Evolutionary conservation across 2,888 invertebrate species (phyloP).

Genomic region (Lepidochrysops patricia): DNA sequence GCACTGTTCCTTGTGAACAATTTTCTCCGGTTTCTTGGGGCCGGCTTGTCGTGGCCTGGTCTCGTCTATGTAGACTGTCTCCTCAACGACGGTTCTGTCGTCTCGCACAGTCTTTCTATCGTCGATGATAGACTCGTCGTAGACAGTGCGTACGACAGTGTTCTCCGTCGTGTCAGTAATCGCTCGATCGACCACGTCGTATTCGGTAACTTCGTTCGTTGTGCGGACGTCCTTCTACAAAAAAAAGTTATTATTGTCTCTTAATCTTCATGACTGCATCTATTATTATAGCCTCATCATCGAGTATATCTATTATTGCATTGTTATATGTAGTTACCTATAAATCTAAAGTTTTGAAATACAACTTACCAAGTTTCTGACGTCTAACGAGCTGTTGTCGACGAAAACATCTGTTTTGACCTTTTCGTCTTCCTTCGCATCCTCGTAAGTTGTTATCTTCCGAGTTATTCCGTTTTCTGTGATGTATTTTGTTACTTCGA

Average conservation of each 20-base stretch:
- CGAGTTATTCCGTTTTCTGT: conserved; percentile 65
- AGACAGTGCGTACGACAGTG: conserved; percentile 59
- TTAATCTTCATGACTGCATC: neutral
- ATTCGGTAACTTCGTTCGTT: conserved; percentile 62
- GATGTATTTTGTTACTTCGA: conserved; percentile 66
- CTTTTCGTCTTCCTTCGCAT: conserved; percentile 68
- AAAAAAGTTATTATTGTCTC: neutral
- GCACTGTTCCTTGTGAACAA: conserved; percentile 82
- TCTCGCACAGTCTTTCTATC: conserved; percentile 64
- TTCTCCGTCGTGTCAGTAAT: conserved; percentile 64
- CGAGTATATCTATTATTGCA: neutral
- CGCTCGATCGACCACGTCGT: conserved; percentile 68
- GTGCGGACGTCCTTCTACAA: conserved; percentile 68
- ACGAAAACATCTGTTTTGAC: conserved; percentile 67
- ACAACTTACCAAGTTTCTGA: conserved; percentile 64
- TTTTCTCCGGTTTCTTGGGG: conserved; percentile 60
- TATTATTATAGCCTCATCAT: neutral
- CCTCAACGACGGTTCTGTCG: conserved; percentile 52
- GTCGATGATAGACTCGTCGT: conserved; percentile 60
- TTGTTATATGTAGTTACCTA: too few relatives aligned
- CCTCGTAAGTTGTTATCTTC: conserved; percentile 68
- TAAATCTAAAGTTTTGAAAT: conserved; percentile 23
- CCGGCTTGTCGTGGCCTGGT: conserved; percentile 53
- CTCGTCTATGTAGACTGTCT: conserved; percentile 55
- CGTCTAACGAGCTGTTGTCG: conserved; percentile 68